Evolutionary conservation across 2,888 invertebrate genomes (phyloP), one percentile per base, ranked within the genome.

Genomic region (Drosophila tripunctata): DNA sequence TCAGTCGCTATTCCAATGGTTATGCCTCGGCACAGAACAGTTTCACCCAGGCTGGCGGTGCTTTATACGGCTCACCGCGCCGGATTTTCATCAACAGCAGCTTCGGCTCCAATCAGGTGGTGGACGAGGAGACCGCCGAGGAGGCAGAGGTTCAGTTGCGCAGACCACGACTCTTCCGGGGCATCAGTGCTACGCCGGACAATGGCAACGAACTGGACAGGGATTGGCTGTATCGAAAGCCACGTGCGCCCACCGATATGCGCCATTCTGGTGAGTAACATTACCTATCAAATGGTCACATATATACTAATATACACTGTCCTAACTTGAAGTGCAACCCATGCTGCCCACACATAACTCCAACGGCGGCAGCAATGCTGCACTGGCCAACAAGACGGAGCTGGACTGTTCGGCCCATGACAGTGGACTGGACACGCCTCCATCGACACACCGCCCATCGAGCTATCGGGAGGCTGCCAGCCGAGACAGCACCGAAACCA

Each of bases 321-420:
- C 21, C 4, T 4, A 21, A 10, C 19, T 30, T 57, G 1, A 88
- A 94, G 93, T 93, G 76, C 90, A 93, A 90, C 89, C 89, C 14
- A 89, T 89, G 87, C 58, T 89, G 43, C 89, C 89, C 54, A 83
- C 78, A 12, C 82, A 80, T 43, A 78, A 67, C 35, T 27, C 40
- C 15, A 78, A 73, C 27, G 65, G 67, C 6, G 77, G 72, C 47
- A 79, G 76, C 41, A 72, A 40, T 21, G 50, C 44, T 19, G 84
- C 79, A 40, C 48, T 81, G 67, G 75, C 82, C 14, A 67, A 55
- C 41, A 87, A 82, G 33, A 93, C 93, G 58, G 93, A 94, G 83
- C 92, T 93, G 75, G 93, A 94, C 82, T 93, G 93, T 55, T 91
- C 91, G 90, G 92, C 91, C 44, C 92, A 91, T 82, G 92, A 92